Base-by-base conservation (phyloP, 2,113 vertebrate genomes). In the Zosterops pallidus region DNA sequence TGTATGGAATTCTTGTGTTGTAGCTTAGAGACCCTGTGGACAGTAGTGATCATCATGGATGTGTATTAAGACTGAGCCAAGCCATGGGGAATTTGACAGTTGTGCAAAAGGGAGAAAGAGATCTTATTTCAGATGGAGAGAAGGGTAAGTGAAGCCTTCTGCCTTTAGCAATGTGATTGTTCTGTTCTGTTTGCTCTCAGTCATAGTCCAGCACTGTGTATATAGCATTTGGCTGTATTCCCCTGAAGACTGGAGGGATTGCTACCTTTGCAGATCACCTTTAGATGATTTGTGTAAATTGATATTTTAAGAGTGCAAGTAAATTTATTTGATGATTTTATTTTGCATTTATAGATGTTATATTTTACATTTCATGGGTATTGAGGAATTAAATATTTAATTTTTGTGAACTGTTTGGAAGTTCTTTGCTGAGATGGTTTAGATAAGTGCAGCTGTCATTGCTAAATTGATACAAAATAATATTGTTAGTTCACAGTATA, bases 61-160 rank as follows among this genome's bases (percentile, higher is more conserved):
- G 98, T 28, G 97, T 98, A 18, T 94, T 98, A 97, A 98, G 98
- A 92, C 98, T 99, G 93, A 99, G 99, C 85, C 98, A 97, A 81
- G 98, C 99, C 88, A 98, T 99, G 98, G 99, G 99, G 21, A 99
- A 99, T 86, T 94, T 99, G 93, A 99, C 99, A 4, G 78, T 99
- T 96, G 98, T 99, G 95, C 98, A 98, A 46, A 99, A 99, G 94
- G 99, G 99, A 88, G 98, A 99, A 65, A 98, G 97, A 86, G 99
- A 99, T 93, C 97, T 99, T 52, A 99, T 99, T 91, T 98, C 99
- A 15, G 98, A 99, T 4, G 99, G 99, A 85, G 98, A 97, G 57
- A 98, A 98, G 80, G 98, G 99, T 99, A 87, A 97, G 98, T 97
- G 75, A 78, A 92, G 56, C 26, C 35, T 83, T 46, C 53, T 83